phyloP scores from a whole-genome alignment of 2,888 invertebrate species.

The Chalcosyrphus nemorum region DNA sequence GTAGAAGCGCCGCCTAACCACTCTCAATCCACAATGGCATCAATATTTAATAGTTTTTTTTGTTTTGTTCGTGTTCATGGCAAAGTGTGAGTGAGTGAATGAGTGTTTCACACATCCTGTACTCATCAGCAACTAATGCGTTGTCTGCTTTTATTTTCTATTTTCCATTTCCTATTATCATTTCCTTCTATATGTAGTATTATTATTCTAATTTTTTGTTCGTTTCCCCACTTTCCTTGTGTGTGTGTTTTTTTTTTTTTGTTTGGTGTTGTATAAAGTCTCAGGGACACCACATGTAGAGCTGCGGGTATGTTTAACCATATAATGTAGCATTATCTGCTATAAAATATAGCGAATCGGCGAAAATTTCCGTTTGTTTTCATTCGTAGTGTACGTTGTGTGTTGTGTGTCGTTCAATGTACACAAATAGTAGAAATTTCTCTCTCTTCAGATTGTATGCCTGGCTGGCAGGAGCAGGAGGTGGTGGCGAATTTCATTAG shows the following conservation, averaged over 20 bases:
- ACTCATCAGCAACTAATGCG: constrained; percentile 51
- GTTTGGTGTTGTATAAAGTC: too few relatives aligned
- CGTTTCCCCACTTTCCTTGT: constrained; percentile 9
- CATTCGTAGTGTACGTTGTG: constrained; percentile 6
- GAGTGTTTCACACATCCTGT: constrained; percentile 62
- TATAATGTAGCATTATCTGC: constrained; percentile 61
- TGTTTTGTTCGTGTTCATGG: background rate
- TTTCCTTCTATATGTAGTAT: constrained; percentile 45
- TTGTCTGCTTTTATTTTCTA: constrained; percentile 58
- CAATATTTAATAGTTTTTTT: constrained; percentile 41
- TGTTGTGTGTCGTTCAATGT: constrained; percentile 3
- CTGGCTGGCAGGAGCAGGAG: too few relatives aligned
- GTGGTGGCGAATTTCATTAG: constrained; percentile 50
- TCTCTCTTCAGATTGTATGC: constrained; percentile 2
- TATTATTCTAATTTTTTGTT: constrained; percentile 41
- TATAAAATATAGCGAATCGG: constrained; percentile 56
- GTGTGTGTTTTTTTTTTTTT: too few relatives aligned
- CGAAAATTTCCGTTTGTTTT: constrained; percentile 54
- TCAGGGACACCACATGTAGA: constrained; percentile 14
- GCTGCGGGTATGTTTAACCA: constrained; percentile 45
- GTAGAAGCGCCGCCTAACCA: background rate
- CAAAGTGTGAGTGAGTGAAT: constrained; percentile 9
- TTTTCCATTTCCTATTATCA: constrained; percentile 68
- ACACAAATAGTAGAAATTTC: constrained; percentile 12
- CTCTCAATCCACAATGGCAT: constrained; percentile 10